Conservation (phyloP, 2,888 invertebrate genomes). For the Lypha dubia region DNA sequence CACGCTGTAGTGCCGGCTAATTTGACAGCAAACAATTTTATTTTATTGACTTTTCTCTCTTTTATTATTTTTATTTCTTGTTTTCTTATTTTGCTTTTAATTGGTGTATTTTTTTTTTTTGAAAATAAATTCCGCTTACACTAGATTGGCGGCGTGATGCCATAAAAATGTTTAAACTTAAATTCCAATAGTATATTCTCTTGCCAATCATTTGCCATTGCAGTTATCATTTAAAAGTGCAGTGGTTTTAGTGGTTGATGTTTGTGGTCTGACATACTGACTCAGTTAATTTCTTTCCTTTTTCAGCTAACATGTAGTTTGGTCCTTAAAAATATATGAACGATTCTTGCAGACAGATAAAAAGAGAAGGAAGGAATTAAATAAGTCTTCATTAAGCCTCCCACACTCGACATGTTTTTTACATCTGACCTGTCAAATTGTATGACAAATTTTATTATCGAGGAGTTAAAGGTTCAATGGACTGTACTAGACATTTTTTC, state of each 20-base stretch:
- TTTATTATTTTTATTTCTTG: background rate
- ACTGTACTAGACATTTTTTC: too few species aligned
- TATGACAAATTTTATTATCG: too few species aligned
- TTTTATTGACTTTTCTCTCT: constrained; percentile 6
- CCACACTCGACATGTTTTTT: too few species aligned
- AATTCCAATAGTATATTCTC: constrained; percentile 26
- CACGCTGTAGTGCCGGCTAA: background rate
- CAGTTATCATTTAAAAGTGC: constrained; percentile 33
- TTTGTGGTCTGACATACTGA: constrained; percentile 59
- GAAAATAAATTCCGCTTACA: constrained; percentile 18
- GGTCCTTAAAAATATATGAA: constrained; percentile 9
- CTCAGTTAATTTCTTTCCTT: constrained; percentile 34
- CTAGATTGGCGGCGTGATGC: constrained; percentile 38
- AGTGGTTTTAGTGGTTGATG: constrained; percentile 36
- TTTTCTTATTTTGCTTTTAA: background rate
- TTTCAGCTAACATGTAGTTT: constrained; percentile 5
- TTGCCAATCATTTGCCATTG: constrained; percentile 41
- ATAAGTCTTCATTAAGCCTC: background rate
- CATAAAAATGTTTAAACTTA: constrained; percentile 32
- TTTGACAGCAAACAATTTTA: constrained; percentile 16
- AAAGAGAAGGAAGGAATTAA: background rate
- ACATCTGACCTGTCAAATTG: too few species aligned
- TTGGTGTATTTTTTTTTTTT: constrained; percentile 19
- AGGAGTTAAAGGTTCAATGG: too few species aligned
- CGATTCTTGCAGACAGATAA: background rate